These are phyloP conservation scores for Pentalonia nigronervosa DNA, from an alignment of 1,140 invertebrate genomes.

Conservation along the genomic window DNA sequence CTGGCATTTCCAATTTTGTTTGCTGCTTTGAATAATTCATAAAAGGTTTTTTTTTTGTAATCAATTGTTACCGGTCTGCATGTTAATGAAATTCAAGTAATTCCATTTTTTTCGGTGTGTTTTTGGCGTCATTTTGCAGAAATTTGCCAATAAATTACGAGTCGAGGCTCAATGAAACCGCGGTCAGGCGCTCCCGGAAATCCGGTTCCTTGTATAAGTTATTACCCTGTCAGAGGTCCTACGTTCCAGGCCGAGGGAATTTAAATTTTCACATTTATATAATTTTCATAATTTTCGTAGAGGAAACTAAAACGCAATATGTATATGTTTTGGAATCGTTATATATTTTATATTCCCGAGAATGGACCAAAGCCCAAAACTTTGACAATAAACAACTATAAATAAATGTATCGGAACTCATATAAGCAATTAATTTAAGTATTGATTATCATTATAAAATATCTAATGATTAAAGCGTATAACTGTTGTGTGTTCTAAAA, in stretches of 20 bases:
- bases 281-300: not conserved
- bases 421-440: not conserved
- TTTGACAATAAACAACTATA: not conserved
- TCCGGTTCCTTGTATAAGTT: slow-evolving; percentile 12
- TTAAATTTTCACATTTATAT: not conserved
- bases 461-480: not conserved
- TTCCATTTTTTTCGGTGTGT: slow-evolving; percentile 1
- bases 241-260: not conserved
- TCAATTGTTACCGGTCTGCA: slow-evolving; percentile 38
- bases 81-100: slow-evolving; percentile 49
- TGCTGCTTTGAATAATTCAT: slow-evolving; percentile 50
- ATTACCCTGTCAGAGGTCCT: not conserved
- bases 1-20: slow-evolving; percentile 40
- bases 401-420: too few species aligned
- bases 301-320: not conserved
- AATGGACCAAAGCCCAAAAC: not conserved
- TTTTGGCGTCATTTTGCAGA: not conserved
- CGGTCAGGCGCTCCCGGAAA: not conserved
- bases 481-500: not conserved
- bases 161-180: not conserved
- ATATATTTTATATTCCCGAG: not conserved
- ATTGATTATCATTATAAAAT: not conserved
- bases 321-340: not conserved
- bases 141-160: slow-evolving; percentile 13
- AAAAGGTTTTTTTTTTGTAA: slow-evolving; percentile 37